Evolutionary conservation across 2,888 invertebrate genomes (phyloP).

Genomic region (Caenorhabditis sp.): DNA sequence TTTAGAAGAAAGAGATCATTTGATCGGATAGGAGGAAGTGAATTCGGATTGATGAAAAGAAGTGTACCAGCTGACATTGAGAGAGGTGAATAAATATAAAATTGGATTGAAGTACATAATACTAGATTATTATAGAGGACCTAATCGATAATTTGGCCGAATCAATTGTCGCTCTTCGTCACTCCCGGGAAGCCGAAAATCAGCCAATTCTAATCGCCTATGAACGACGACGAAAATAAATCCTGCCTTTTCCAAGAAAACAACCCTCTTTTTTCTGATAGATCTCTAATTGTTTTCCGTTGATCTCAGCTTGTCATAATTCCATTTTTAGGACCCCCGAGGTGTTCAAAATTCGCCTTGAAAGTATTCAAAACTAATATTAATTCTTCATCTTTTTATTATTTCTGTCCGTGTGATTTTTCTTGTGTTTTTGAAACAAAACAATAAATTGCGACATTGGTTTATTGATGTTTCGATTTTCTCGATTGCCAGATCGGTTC

Average conservation of each 20-base stretch:
- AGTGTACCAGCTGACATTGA: conserved; percentile 2
- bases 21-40: conserved; percentile 45
- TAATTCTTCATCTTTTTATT: no score
- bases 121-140: conserved; percentile 13
- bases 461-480: background rate
- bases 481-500: background rate
- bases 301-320: background rate
- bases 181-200: conserved; percentile 22
- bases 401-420: background rate
- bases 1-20: conserved; percentile 46
- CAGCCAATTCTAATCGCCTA: background rate
- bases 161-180: conserved; percentile 41
- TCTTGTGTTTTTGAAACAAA: background rate
- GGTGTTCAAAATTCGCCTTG: no score
- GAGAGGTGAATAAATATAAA: background rate
- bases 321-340: background rate
- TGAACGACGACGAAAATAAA: background rate
- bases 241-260: background rate
- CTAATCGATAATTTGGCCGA: conserved; percentile 41
- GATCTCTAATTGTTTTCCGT: background rate
- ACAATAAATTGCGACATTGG: background rate
- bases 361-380: no score
- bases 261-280: background rate
- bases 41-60: conserved; percentile 50
- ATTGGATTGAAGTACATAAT: background rate